A percentile compares a stretch with the other conserved stretches of the same genome.
Evolutionary conservation across 2,888 invertebrate genomes (phyloP).

Genomic region (Bombylius major): DNA sequence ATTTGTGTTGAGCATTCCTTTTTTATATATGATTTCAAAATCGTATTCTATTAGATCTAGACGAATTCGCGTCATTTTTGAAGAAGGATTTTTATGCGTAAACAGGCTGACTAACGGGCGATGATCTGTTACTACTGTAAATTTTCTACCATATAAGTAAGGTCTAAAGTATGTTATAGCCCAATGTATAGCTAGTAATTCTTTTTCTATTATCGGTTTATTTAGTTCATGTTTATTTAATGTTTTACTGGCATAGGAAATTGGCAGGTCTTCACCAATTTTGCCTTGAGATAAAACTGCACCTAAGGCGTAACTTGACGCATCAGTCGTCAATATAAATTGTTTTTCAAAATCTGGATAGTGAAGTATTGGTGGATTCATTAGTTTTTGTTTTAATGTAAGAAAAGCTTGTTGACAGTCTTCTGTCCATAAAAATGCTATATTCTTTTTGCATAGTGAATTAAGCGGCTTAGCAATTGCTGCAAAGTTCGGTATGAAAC

Average conservation of each 20-base stretch:
- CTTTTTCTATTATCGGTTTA: conserved; percentile 19
- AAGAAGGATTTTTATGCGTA: neutral
- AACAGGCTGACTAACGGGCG: neutral
- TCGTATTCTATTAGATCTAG: neutral
- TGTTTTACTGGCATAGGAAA: conserved; percentile 21
- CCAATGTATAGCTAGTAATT: conserved; percentile 13
- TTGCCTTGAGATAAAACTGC: conserved; percentile 18
- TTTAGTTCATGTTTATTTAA: conserved; percentile 16
- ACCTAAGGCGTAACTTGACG: conserved; percentile 18
- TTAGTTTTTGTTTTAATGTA: neutral
- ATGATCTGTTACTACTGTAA: neutral
- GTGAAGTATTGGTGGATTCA: neutral
- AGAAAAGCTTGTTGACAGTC: neutral
- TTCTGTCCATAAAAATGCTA: neutral
- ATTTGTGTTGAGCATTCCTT: neutral
- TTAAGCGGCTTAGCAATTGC: conserved; percentile 9
- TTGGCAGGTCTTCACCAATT: conserved; percentile 13
- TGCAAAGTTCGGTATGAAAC: conserved; percentile 14
- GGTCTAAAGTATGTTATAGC: conserved; percentile 19
- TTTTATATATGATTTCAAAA: neutral
- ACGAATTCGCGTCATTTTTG: neutral
- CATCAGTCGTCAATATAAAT: conserved; percentile 23
- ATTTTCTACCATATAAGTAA: conserved; percentile 19
- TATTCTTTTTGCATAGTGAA: conserved; percentile 9
- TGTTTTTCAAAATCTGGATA: neutral